Conservation (phyloP, 2,888 invertebrate species). For the Trichopria drosophilae region DNA sequence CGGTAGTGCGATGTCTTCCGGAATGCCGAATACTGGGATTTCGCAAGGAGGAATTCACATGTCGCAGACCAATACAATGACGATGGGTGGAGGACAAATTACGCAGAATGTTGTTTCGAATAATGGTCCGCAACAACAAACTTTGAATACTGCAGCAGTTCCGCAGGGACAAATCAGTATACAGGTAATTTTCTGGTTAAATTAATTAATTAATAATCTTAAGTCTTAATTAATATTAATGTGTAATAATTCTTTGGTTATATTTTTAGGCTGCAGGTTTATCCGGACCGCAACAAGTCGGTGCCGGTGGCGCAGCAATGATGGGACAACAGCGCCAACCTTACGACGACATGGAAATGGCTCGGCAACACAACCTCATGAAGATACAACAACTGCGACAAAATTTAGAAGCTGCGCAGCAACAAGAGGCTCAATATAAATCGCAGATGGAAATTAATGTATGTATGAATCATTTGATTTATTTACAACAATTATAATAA, state of each 20-base stretch:
- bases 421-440: constrained; percentile 77
- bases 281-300: constrained; percentile 50
- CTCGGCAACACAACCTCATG: constrained; percentile 76
- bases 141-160: constrained; percentile 45
- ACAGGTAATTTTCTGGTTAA: constrained; percentile 38
- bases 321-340: constrained; percentile 55
- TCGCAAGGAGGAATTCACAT: constrained; percentile 61
- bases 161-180: constrained; percentile 53
- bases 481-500: not conserved
- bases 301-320: constrained; percentile 42
- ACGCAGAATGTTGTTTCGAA: constrained; percentile 62
- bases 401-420: constrained; percentile 78
- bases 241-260: constrained; percentile 6
- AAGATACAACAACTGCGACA: constrained; percentile 78
- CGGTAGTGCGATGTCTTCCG: constrained; percentile 46
- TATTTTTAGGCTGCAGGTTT: constrained; percentile 44
- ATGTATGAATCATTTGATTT: constrained; percentile 60
- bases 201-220: constrained; percentile 5
- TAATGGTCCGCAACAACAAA: constrained; percentile 53
- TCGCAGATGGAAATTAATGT: constrained; percentile 75
- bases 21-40: constrained; percentile 51
- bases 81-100: constrained; percentile 66
- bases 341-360: constrained; percentile 69
- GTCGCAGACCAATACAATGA: constrained; percentile 60
- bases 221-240: not conserved